These are phyloP conservation scores for Pagrus major DNA, from an alignment of 2,113 vertebrate genomes.

Conservation along the genomic window DNA sequence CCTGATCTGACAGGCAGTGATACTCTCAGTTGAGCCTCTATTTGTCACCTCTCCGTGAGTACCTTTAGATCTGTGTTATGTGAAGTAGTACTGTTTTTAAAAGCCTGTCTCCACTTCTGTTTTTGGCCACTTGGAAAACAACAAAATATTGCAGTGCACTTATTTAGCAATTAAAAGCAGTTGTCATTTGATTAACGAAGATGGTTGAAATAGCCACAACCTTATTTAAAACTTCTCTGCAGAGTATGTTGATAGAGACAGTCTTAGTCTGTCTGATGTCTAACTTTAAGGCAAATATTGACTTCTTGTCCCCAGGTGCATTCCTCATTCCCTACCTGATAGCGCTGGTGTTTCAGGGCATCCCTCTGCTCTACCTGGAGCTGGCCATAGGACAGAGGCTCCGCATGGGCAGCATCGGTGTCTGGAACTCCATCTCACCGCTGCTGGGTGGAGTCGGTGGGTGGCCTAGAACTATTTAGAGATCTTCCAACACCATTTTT, in stretches of 20 bases:
- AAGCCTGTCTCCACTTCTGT: background rate
- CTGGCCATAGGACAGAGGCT: constrained; percentile 91
- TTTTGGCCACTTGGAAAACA: background rate
- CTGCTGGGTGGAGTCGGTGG: constrained; percentile 89
- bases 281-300: constrained; percentile 3
- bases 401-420: constrained; percentile 87
- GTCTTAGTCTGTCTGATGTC: background rate
- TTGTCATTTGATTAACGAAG: background rate
- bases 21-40: background rate
- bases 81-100: background rate
- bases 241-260: background rate
- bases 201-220: background rate
- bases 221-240: background rate
- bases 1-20: background rate
- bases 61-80: background rate
- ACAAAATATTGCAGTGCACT: background rate
- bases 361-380: constrained; percentile 91
- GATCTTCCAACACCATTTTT: too few relatives aligned
- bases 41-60: too few relatives aligned
- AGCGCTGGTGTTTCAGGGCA: constrained; percentile 89
- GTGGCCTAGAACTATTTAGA: constrained; percentile 43
- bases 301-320: constrained; percentile 84
- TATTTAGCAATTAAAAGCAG: background rate
- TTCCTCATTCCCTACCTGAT: constrained; percentile 93
- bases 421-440: constrained; percentile 90